Evolutionary conservation across 2,113 vertebrate species (phyloP).

Genomic region (Lycocorax pyrrhopterus): DNA sequence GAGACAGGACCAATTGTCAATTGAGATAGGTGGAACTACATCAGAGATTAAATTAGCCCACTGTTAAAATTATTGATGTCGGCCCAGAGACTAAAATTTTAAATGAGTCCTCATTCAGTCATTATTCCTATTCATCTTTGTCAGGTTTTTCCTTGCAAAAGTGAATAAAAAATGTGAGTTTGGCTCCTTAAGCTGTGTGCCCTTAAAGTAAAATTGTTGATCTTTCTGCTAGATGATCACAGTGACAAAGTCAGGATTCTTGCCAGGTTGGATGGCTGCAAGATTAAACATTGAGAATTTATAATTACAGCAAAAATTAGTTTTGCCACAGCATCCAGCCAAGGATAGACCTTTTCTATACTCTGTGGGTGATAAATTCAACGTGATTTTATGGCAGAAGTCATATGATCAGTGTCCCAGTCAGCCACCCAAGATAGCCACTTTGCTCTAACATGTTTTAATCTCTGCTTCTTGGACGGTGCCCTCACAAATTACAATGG

Average conservation of each 20-base stretch:
- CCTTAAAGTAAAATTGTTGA: neutral
- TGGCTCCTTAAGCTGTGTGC: neutral
- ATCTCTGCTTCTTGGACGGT: neutral
- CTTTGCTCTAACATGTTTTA: neutral
- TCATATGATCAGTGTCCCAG: neutral
- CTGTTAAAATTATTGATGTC: neutral
- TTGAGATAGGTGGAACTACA: neutral
- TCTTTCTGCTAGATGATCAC: constrained; percentile 4
- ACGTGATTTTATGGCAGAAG: neutral
- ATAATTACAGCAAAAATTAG: constrained; percentile 5
- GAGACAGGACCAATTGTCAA: neutral
- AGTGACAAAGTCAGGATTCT: neutral
- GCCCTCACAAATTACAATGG: neutral
- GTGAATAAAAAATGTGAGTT: neutral
- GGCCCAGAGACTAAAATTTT: neutral
- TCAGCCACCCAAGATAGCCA: neutral
- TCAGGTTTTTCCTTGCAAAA: neutral
- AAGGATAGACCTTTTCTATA: neutral
- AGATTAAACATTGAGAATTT: neutral
- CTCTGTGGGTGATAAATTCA: neutral
- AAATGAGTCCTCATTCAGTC: neutral
- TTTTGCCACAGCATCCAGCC: neutral
- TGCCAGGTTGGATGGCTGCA: neutral
- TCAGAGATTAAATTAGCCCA: neutral
- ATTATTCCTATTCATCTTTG: neutral